Percentiles rank a stretch among this genome's conserved stretches.
These are phyloP conservation scores for Aquatica leii DNA, from an alignment of 2,888 invertebrate genomes.

Conservation along the genomic window DNA sequence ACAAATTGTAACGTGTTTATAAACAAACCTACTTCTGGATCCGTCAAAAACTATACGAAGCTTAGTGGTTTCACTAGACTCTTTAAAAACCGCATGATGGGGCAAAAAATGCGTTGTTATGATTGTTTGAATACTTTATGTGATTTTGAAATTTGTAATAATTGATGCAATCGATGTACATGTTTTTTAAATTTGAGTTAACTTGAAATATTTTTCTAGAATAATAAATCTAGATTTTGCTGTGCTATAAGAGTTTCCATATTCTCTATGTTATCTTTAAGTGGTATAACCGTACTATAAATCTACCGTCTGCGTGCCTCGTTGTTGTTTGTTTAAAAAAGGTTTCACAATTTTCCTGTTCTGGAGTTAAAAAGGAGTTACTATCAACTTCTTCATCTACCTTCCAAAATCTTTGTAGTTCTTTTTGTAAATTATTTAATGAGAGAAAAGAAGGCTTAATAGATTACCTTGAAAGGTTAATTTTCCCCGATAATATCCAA, in stretches of 20 bases:
- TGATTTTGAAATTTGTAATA: too few species aligned
- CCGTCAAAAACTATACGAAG: neutral
- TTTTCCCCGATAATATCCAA: too few species aligned
- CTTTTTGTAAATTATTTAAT: neutral
- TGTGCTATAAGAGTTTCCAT: neutral
- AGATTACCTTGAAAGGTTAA: too few species aligned
- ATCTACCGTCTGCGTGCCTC: neutral
- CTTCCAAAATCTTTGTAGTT: conserved; percentile 3
- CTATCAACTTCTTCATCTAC: neutral
- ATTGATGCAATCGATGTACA: too few species aligned
- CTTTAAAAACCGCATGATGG: neutral
- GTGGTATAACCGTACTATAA: neutral
- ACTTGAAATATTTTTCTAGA: neutral
- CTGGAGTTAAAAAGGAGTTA: neutral
- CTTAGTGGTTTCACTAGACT: neutral
- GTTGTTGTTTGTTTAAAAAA: neutral
- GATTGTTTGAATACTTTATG: too few species aligned
- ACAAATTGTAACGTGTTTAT: neutral
- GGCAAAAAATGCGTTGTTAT: neutral
- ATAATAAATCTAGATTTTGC: neutral
- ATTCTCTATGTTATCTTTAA: neutral
- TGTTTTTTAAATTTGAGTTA: too few species aligned
- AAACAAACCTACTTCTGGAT: neutral
- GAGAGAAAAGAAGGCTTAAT: neutral
- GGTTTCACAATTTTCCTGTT: neutral